A percentile compares a stretch with the other conserved stretches of the same genome.
Evolutionary conservation across 1,140 invertebrate genomes (phyloP).

Genomic region (Phortica variegata): DNA sequence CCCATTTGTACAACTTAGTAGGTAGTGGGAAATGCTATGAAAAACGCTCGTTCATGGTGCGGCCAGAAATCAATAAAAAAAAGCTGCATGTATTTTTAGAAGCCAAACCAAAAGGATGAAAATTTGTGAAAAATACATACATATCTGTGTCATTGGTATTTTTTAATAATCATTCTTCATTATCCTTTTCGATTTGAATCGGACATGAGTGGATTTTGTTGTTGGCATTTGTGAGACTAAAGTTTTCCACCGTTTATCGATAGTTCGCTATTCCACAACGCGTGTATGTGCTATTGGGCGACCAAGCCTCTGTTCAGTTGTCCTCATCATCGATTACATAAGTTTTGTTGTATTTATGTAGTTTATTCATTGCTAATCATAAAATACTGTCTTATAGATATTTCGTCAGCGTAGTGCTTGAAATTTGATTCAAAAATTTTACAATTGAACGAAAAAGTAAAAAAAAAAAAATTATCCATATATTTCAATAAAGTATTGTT

Average conservation of each 20-base stretch:
- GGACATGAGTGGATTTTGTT: background rate
- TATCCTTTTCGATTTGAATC: too few relatives aligned
- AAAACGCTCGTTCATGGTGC: slow-evolving; percentile 13
- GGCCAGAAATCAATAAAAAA: slow-evolving; percentile 1
- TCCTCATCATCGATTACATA: background rate
- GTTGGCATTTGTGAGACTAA: slow-evolving; percentile 28
- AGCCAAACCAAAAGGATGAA: slow-evolving; percentile 1
- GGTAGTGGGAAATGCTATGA: background rate
- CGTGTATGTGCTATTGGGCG: background rate
- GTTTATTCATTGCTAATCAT: background rate
- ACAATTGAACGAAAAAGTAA: slow-evolving; percentile 15
- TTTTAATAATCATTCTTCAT: background rate
- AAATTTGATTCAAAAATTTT: background rate
- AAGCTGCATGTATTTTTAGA: too few relatives aligned
- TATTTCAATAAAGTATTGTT: too few relatives aligned
- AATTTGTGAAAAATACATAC: slow-evolving; percentile 12
- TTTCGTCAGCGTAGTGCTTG: background rate
- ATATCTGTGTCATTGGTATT: slow-evolving; percentile 13
- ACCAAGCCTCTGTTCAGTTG: too few relatives aligned
- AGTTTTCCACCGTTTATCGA: slow-evolving; percentile 15
- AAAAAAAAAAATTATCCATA: too few relatives aligned
- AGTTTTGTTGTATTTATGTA: background rate
- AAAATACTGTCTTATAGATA: background rate
- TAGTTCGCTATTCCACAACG: background rate
- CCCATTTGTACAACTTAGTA: slow-evolving; percentile 6